Evolutionary conservation across 2,113 vertebrate genomes (phyloP), one percentile per base, ranked within the genome.

Genomic region (Castor canadensis): DNA sequence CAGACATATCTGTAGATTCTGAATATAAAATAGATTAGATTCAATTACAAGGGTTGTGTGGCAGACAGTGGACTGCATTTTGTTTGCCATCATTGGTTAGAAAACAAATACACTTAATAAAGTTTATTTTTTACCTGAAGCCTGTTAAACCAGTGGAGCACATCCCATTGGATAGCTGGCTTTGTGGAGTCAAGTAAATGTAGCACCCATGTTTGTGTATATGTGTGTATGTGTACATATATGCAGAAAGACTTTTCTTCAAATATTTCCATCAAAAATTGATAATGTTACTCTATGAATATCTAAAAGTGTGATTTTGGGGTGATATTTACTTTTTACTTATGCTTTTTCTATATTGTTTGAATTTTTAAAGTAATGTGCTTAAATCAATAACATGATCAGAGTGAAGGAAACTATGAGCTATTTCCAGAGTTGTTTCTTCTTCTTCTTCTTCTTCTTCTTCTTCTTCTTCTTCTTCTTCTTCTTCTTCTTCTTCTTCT

Each of bases 341-440:
- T 95, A 47, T 66, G 38, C 38, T 72, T 87, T 83, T 45, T 16
- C n/a, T 20, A 15, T 56, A 81, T 38, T 77, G n/a, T 85, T 89
- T 87, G 26, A 54, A 77, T 82, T 79, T 93, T 94, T 62, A 66
- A 79, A 91, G 26, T 69, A 43, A 52, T 66, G 7, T 86, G 62
- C 19, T 95, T 89, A 38, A 67, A 47, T 89, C 38, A 89, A 72
- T 77, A 54, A 58, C n/a, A 72, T 86, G 28, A 95, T 49, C 35
- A 73, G 17, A 79, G 76, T 30, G 56, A 91, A 93, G 32, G 28
- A 93, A 93, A 93, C 22, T 87, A 35, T 38, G 38, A 86, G 28
- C 17, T 73, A 56, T 64, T 89, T 86, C 62, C 24, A 93, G 83
- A 83, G 64, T n/a, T n/a, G n/a, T n/a, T n/a, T n/a, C n/a, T n/a